Evolutionary conservation across 2,888 invertebrate genomes (phyloP), one percentile per base, ranked within the genome.

Genomic region (Tipula unca): DNA sequence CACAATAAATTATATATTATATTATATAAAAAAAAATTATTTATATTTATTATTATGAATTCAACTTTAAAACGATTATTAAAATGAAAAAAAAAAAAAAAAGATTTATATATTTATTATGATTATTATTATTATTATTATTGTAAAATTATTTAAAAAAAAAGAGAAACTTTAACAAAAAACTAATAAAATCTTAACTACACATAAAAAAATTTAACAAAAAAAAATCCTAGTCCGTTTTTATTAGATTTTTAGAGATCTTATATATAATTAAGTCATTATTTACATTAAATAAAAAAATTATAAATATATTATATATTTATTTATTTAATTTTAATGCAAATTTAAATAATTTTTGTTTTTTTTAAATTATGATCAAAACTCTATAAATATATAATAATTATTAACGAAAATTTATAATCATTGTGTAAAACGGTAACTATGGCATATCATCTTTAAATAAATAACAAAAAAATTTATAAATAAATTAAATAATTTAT

Each of bases 31-130:
- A 32, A 32, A 32, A 83, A 83, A 54, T 54, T 54, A 54, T 25
- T 82, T 85, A 85, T 82, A 82, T 35, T 29, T 85, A 82, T 86
- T 86, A 87, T 85, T 84, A 87, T 54, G 39, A 39, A 35, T 35
- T 35, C 42, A 85, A 48, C n/a, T 86, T 35, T 25, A 85, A 85
- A 85, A 20, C 35, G 29, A 83, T 83, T 48, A 48, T 48, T 48
- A 48, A 14, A 39, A 39, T 39, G 39, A 39, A 82, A 29, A 29
- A 32, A 29, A 39, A 82, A 29, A 29, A 32, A 29, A 83, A 32
- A 83, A 32, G 83, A 83, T 83, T 83, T 83, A 83, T 83, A 83
- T 83, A 83, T 83, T 32, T 83, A 32, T 32, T 82, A 82, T 82
- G 0, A 29, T 82, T 82, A 82, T 82, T 82, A 82, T 82, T 32